These are phyloP conservation scores for Marasmarcha lunaedactyla DNA, from an alignment of 2,888 invertebrate species.

Conservation along the genomic window DNA sequence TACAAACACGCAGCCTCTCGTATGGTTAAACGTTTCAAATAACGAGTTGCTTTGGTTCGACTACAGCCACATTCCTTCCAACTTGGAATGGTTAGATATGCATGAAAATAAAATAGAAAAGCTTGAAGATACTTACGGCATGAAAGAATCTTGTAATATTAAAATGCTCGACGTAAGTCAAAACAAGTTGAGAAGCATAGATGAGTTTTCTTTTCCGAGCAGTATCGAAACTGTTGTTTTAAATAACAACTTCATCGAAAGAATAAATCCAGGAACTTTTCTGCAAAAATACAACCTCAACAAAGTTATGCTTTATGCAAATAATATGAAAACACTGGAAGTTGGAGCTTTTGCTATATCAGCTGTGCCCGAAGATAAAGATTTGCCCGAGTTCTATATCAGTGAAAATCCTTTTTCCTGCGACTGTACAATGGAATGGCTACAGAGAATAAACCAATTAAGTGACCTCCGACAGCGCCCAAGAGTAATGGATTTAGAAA, in stretches of 20 bases:
- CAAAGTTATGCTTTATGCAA: conserved; percentile 82
- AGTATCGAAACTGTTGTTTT: conserved; percentile 78
- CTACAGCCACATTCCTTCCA: conserved; percentile 81
- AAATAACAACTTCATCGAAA: conserved; percentile 80
- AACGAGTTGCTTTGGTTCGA: conserved; percentile 85
- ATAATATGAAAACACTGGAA: conserved; percentile 79
- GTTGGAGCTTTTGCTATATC: conserved; percentile 78
- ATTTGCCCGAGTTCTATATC: conserved; percentile 82
- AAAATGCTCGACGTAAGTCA: conserved; percentile 83
- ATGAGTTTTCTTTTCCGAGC: conserved; percentile 78
- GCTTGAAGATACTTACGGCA: conserved; percentile 79
- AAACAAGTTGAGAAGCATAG: conserved; percentile 77
- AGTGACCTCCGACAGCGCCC: conserved; percentile 80
- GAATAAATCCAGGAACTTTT: conserved; percentile 78
- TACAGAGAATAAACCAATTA: conserved; percentile 82
- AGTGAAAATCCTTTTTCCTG: conserved; percentile 87
- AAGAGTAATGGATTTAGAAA: conserved; percentile 82
- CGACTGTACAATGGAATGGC: conserved; percentile 90
- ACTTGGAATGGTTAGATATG: conserved; percentile 84
- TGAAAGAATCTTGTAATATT: conserved; percentile 74
- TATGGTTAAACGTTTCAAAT: conserved; percentile 85
- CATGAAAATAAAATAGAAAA: conserved; percentile 83
- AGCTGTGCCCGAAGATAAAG: conserved; percentile 73
- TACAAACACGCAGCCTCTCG: conserved; percentile 77
- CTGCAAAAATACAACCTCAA: conserved; percentile 76